Evolutionary conservation across 2,797 vertebrate genomes (phyloP), one percentile per base, ranked within the genome.

Genomic region (Scomberomorus guttatus): DNA sequence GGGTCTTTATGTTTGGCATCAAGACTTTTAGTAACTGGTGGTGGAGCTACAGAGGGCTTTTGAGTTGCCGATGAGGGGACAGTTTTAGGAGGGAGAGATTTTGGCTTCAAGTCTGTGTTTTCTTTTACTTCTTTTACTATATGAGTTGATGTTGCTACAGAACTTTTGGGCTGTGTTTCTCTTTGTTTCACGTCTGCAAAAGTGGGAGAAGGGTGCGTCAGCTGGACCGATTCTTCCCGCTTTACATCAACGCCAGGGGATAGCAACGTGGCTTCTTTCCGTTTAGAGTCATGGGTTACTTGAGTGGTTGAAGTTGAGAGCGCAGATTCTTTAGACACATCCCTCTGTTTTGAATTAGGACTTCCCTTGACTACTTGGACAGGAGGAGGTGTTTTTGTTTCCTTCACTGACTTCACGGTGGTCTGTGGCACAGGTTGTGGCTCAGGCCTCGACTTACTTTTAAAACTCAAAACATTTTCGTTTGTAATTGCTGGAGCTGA

Each of bases 1-100:
- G 70, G 44, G n/a, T 94, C 93, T 90, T 94, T 95, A 52, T 76
- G 91, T 85, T 90, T 95, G 72, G 74, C 50, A 20, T 94, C 90
- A 1, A 50, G 32, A 56, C 50, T 86, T 56, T 90, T 94, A 14
- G 62, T 2, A 15, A 52, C 25, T 2, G 75, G 72, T 3, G 78
- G 5, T 2, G 87, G 83, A n/a, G 81, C 77, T 61, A 17, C 60
- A 17, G 79, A 2, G 0, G 82, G 24, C 66, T 89, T 93, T 0
- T 57, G 29, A 29, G 42, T 0, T 0, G 78, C 44, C 0, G 64
- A 4, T 1, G 42, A 27, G 2, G 70, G 27, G 64, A 10, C 29
- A 0, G 52, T 34, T 89, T 92, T 94, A 46, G 60, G 61, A 69
- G 83, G 24, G 66, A 61, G 27, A 60, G 34, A 5, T 86, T 91